Percentiles rank a stretch among this genome's conserved stretches.
Evolutionary conservation across 2,797 vertebrate species (phyloP).

Genomic region (Corythornis leucogaster): DNA sequence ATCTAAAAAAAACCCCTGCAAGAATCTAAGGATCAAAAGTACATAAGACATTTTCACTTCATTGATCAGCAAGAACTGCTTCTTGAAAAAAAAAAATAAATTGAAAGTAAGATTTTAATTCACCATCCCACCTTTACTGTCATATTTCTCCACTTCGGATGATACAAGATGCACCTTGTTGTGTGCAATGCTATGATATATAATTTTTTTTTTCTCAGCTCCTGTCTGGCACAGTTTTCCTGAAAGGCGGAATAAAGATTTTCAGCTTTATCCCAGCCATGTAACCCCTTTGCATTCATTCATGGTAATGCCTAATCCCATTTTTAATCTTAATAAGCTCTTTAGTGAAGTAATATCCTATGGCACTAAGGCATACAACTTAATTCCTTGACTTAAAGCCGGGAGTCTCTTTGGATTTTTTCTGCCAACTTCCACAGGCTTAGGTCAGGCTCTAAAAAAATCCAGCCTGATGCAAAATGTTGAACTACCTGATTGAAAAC

Average conservation of each 20-base stretch:
- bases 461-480: neutral
- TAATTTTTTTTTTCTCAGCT: neutral
- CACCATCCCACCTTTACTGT: neutral
- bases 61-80: neutral
- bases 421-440: neutral
- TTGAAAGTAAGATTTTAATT: neutral
- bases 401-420: neutral
- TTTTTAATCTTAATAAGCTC: conserved; percentile 61
- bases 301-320: conserved; percentile 36
- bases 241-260: conserved; percentile 14
- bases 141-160: neutral
- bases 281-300: conserved; percentile 26
- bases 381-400: conserved; percentile 33
- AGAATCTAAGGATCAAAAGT: neutral
- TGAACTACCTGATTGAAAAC: neutral
- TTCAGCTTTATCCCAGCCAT: neutral
- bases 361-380: neutral
- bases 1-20: neutral
- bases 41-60: neutral
- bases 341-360: conserved; percentile 44
- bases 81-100: neutral
- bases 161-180: neutral
- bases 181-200: neutral
- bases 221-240: neutral
- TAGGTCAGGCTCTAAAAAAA: neutral